phyloP scores from a whole-genome alignment of 2,113 vertebrate species.

The Perca schrenkii region DNA sequence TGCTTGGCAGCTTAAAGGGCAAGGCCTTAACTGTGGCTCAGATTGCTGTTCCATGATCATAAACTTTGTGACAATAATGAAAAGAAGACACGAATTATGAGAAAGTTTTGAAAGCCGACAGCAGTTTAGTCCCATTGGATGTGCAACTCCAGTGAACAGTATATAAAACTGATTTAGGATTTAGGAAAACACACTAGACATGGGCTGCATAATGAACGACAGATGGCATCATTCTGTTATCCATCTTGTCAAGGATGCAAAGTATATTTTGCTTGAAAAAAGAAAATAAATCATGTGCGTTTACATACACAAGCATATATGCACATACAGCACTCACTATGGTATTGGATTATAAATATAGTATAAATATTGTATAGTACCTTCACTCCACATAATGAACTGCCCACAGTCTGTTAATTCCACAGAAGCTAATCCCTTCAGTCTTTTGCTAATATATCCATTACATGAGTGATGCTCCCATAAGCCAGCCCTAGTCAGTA shows the following conservation, averaged over 20 bases:
- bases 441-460: slow-evolving; percentile 84
- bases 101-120: slow-evolving; percentile 26
- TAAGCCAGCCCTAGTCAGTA: slow-evolving; percentile 78
- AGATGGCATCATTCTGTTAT: slow-evolving; percentile 71
- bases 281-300: slow-evolving; percentile 11
- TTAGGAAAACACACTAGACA: slow-evolving; percentile 29
- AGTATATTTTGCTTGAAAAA: slow-evolving; percentile 25
- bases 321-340: slow-evolving; percentile 7
- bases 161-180: slow-evolving; percentile 45
- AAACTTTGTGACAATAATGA: slow-evolving; percentile 10
- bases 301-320: slow-evolving; percentile 1
- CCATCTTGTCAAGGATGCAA: slow-evolving; percentile 52
- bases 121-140: slow-evolving; percentile 25
- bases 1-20: slow-evolving; percentile 37
- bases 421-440: slow-evolving; percentile 78
- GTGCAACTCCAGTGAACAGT: slow-evolving; percentile 9
- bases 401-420: slow-evolving; percentile 78
- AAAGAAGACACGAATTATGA: slow-evolving; percentile 1
- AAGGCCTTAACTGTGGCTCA: slow-evolving; percentile 24
- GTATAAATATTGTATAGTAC: slow-evolving; percentile 54
- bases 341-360: slow-evolving; percentile 45
- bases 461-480: slow-evolving; percentile 84
- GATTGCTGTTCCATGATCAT: slow-evolving; percentile 1
- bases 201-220: slow-evolving; percentile 60
- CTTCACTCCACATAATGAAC: slow-evolving; percentile 67